Conservation (phyloP, 92 coral and sea anemone genomes). For the Plumapathes pennacea region DNA sequence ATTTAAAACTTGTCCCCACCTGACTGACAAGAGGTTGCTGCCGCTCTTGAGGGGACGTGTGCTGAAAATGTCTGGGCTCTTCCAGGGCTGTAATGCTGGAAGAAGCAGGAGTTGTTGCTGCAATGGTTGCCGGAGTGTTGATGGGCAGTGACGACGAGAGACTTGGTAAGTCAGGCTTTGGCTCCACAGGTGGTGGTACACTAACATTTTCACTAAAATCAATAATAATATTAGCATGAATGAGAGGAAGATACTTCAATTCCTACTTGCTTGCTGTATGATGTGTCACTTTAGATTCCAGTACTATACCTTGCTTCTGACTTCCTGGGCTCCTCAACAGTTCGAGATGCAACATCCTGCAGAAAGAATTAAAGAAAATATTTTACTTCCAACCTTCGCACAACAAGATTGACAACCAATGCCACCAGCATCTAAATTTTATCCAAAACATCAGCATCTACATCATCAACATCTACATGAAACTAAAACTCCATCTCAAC, state of each 20-base stretch:
- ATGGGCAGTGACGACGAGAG: slow-evolving; percentile 61
- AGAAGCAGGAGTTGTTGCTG: slow-evolving; percentile 71
- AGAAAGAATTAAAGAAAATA: no score
- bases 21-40: slow-evolving; percentile 55
- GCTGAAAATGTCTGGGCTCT: slow-evolving; percentile 85
- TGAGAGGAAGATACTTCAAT: no score
- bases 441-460: no score
- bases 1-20: background rate
- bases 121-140: slow-evolving; percentile 63
- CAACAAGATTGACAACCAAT: no score
- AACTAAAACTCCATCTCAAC: background rate
- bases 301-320: slow-evolving; percentile 20
- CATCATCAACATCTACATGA: background rate
- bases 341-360: no score
- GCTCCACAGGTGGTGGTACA: slow-evolving; percentile 37
- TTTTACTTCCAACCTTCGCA: no score
- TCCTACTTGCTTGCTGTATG: no score
- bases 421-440: no score
- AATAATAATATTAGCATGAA: no score
- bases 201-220: no score
- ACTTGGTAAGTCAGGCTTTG: slow-evolving; percentile 43
- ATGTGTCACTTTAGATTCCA: no score
- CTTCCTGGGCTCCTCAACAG: slow-evolving; percentile 20
- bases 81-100: slow-evolving; percentile 70
- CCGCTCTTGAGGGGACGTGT: slow-evolving; percentile 61